These are phyloP conservation scores for Asbolus verrucosus DNA, from an alignment of 1,140 invertebrate genomes.

Conservation along the genomic window DNA sequence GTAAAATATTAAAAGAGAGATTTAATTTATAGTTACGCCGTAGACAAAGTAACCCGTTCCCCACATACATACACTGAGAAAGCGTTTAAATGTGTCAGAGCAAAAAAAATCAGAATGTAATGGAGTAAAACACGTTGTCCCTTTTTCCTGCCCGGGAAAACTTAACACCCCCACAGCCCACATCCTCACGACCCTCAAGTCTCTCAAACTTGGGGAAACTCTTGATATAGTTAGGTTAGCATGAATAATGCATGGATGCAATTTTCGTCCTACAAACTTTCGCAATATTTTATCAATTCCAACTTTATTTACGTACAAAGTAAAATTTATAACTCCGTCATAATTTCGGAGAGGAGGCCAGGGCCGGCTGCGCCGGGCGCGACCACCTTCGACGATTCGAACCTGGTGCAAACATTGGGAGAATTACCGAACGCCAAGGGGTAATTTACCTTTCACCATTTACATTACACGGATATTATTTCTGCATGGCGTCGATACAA, in stretches of 20 bases:
- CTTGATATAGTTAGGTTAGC: constrained; percentile 65
- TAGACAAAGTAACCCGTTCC: constrained; percentile 23
- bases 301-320: constrained; percentile 67
- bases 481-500: not conserved
- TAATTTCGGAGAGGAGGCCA: constrained; percentile 57
- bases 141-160: constrained; percentile 43
- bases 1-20: constrained; percentile 43
- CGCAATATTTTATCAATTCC: constrained; percentile 67
- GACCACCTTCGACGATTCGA: constrained; percentile 16
- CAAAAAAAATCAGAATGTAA: constrained; percentile 46
- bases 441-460: constrained; percentile 10
- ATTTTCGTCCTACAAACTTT: constrained; percentile 66
- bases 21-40: constrained; percentile 44
- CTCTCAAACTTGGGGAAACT: constrained; percentile 62
- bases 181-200: constrained; percentile 48
- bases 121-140: constrained; percentile 55
- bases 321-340: constrained; percentile 66
- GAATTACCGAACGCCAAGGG: not conserved
- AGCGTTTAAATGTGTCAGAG: too few relatives aligned
- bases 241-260: constrained; percentile 67
- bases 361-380: not conserved
- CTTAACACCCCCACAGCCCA: constrained; percentile 39
- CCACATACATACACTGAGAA: too few relatives aligned
- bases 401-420: not conserved
- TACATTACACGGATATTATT: constrained; percentile 5